Evolutionary conservation across 2,113 vertebrate species (phyloP).

Genomic region (Mungos mungo): DNA sequence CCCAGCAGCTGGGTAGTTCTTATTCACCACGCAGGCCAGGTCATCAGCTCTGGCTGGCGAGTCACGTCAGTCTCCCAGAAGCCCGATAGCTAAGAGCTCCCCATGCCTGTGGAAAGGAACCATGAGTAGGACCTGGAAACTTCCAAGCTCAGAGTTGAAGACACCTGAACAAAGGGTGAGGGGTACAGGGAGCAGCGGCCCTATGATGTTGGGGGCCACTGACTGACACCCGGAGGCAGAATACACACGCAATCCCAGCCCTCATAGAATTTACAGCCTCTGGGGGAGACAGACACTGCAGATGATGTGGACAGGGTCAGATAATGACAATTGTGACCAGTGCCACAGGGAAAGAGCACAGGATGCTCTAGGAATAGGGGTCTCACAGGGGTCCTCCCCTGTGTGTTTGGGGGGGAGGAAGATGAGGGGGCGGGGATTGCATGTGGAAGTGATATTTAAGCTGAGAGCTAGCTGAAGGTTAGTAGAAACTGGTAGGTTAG

Average conservation of each 20-base stretch:
- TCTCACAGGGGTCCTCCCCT: not conserved
- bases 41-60: not conserved
- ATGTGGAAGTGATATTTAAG: not conserved
- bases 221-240: not conserved
- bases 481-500: not conserved
- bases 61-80: not conserved
- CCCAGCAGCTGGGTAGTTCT: not conserved
- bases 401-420: not conserved
- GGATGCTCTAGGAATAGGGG: not conserved
- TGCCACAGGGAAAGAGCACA: not conserved
- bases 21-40: not conserved
- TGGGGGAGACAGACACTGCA: not conserved
- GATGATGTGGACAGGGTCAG: not conserved
- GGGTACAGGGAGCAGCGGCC: not conserved
- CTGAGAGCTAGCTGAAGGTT: not conserved
- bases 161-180: not conserved
- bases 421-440: not conserved
- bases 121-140: not conserved
- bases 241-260: rapidly evolving
- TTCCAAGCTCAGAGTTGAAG: not conserved
- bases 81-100: not conserved
- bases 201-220: no score
- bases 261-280: no score
- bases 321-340: not conserved
- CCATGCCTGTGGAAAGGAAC: not conserved